Evolutionary conservation across 1,140 invertebrate genomes (phyloP).

Genomic region (Bemisia tabaci): DNA sequence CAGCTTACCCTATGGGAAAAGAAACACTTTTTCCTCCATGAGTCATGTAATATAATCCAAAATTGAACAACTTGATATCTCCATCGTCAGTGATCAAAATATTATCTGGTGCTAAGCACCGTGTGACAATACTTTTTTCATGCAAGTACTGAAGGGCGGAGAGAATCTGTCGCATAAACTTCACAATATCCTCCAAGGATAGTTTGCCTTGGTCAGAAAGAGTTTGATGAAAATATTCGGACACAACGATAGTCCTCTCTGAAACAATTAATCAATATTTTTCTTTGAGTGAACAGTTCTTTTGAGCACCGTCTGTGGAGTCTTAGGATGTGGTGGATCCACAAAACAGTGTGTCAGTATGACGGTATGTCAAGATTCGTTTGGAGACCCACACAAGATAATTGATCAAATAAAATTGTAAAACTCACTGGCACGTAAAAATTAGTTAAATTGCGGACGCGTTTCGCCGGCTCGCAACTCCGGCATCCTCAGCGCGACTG

Average conservation of each 20-base stretch:
- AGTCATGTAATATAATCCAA: constrained; percentile 86
- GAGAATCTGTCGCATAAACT: constrained; percentile 53
- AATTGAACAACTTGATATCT: constrained; percentile 77
- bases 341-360: too few relatives aligned
- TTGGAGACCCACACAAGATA: too few relatives aligned
- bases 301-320: too few relatives aligned
- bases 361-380: too few relatives aligned
- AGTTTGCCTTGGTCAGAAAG: constrained; percentile 27
- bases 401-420: too few relatives aligned
- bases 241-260: constrained; percentile 82
- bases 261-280: constrained; percentile 34
- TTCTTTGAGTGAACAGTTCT: too few relatives aligned
- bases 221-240: constrained; percentile 66
- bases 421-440: too few relatives aligned
- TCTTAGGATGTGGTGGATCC: too few relatives aligned
- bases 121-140: constrained; percentile 54
- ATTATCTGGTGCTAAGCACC: constrained; percentile 69
- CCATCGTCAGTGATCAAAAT: constrained; percentile 59
- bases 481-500: too few relatives aligned
- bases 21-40: constrained; percentile 65
- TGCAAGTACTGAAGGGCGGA: constrained; percentile 62
- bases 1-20: constrained; percentile 77
- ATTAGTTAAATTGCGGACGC: too few relatives aligned
- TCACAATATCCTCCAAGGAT: constrained; percentile 38
- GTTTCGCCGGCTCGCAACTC: too few relatives aligned